Percentiles rank a stretch among this genome's conserved stretches.
phyloP scores from a whole-genome alignment of 2,888 invertebrate species.

The Venustoraphidia nigricollis region DNA sequence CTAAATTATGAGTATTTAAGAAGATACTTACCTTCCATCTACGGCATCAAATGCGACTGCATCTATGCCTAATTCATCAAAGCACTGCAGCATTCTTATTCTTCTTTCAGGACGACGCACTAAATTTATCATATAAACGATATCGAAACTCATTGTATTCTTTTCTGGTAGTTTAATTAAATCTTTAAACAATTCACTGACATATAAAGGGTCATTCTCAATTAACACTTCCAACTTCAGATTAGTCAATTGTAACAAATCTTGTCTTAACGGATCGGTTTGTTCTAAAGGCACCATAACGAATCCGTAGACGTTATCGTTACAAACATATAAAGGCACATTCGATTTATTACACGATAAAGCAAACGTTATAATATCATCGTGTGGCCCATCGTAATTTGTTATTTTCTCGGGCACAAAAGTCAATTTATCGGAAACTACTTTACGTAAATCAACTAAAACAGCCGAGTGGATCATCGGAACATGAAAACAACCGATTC shows the following conservation, averaged over 20 bases:
- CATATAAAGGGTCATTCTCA: conserved; percentile 31
- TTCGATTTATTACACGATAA: conserved; percentile 54
- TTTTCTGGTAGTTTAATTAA: conserved; percentile 24
- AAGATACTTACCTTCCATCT: conserved; percentile 63
- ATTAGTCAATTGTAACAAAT: conserved; percentile 57
- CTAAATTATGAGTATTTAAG: too few relatives aligned
- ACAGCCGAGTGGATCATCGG: conserved; percentile 88
- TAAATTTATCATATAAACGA: conserved; percentile 88
- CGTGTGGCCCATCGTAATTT: conserved; percentile 60
- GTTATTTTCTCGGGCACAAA: conserved; percentile 48
- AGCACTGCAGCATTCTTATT: conserved; percentile 60
- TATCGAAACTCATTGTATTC: conserved; percentile 55
- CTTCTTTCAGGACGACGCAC: conserved; percentile 65
- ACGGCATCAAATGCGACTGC: conserved; percentile 64
- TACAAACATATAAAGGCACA: conserved; percentile 58
- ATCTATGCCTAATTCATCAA: conserved; percentile 69
- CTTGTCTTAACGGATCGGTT: conserved; percentile 42
- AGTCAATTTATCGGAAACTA: conserved; percentile 46
- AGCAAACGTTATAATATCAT: conserved; percentile 90
- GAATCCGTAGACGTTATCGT: conserved; percentile 69
- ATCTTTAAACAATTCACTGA: conserved; percentile 26
- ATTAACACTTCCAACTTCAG: conserved; percentile 60
- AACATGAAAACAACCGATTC: conserved; percentile 62
- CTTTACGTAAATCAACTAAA: conserved; percentile 52
- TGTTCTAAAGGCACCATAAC: conserved; percentile 66